Evolutionary conservation across 2,888 invertebrate species (phyloP).

Genomic region (Rapana venosa): DNA sequence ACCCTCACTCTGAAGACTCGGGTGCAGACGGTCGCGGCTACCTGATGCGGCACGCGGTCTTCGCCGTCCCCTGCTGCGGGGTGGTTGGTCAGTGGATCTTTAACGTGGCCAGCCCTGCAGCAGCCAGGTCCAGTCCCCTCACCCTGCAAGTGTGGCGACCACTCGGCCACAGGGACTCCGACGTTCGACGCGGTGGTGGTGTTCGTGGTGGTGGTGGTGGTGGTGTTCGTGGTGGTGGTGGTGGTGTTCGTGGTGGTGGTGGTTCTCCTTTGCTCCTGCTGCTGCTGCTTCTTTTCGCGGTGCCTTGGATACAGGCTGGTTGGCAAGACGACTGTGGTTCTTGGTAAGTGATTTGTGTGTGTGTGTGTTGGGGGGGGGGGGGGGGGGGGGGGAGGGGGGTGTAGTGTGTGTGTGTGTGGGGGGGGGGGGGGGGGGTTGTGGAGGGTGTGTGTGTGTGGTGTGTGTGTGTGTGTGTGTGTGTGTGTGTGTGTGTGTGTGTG

Average conservation of each 20-base stretch:
- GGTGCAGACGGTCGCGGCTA: constrained; percentile 27
- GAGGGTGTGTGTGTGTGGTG: too few relatives aligned
- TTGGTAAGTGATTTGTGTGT: background rate
- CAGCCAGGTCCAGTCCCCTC: background rate
- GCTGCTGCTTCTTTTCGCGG: background rate
- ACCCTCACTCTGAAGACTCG: background rate
- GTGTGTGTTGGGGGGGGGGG: too few relatives aligned
- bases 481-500: too few relatives aligned
- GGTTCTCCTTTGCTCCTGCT: too few relatives aligned
- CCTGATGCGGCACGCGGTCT: constrained; percentile 7
- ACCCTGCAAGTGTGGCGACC: constrained; percentile 16
- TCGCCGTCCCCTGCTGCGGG: background rate
- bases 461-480: too few relatives aligned
- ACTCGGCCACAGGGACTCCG: background rate
- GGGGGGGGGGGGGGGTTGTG: too few relatives aligned
- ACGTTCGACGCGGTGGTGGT: background rate
- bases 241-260: background rate
- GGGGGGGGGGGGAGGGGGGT: too few relatives aligned
- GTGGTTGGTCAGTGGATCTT: background rate
- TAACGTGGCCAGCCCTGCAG: background rate
- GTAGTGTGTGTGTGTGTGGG: too few relatives aligned
- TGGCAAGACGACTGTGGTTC: background rate
- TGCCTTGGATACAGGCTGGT: background rate
- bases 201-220: background rate
- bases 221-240: background rate